These are phyloP conservation scores for Mormyrus lacerda DNA, from an alignment of 2,113 vertebrate genomes.

Conservation along the genomic window DNA sequence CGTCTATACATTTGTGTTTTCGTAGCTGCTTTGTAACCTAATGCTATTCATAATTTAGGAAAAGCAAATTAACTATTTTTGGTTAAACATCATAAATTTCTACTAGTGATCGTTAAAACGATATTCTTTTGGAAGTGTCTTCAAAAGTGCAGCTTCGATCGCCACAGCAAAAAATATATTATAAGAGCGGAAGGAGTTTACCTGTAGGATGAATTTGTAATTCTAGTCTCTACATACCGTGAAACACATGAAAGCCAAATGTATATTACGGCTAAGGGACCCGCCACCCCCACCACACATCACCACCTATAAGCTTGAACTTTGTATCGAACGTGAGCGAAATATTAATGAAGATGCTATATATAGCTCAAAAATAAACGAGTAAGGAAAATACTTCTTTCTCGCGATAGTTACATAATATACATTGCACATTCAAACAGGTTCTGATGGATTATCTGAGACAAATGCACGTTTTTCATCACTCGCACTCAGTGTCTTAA, in stretches of 20 bases:
- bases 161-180: background rate
- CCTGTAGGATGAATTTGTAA: background rate
- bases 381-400: background rate
- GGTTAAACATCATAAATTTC: background rate
- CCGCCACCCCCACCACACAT: slow-evolving; percentile 34
- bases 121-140: slow-evolving; percentile 1
- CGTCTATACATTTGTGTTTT: background rate
- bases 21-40: background rate
- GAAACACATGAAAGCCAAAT: slow-evolving; percentile 2
- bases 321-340: slow-evolving; percentile 62
- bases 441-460: background rate
- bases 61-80: background rate
- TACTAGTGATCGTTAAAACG: background rate
- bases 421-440: background rate
- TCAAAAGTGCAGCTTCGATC: background rate
- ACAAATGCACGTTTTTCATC: background rate
- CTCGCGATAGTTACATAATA: background rate
- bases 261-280: slow-evolving; percentile 22
- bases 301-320: slow-evolving; percentile 51
- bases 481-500: background rate
- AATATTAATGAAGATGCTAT: slow-evolving; percentile 51
- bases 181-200: background rate
- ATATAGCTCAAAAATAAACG: slow-evolving; percentile 14
- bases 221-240: background rate
- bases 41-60: background rate